Evolutionary conservation across 2,113 vertebrate species (phyloP).

Genomic region (Spheniscus mendiculus): DNA sequence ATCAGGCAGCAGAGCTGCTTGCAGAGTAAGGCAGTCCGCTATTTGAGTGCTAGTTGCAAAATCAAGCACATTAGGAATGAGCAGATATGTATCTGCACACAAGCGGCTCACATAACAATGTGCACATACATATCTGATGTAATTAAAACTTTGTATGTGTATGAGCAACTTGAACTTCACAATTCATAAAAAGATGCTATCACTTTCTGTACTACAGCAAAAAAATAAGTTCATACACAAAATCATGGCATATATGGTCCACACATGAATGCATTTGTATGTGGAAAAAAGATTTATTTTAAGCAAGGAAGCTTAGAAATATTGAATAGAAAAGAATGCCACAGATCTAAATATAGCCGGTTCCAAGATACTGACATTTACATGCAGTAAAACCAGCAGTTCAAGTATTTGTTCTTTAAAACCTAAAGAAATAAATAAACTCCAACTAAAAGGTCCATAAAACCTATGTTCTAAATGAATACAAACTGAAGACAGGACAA

Average conservation of each 20-base stretch:
- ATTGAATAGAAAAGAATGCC: neutral
- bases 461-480: neutral
- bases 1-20: neutral
- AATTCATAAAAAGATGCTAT: neutral
- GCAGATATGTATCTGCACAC: neutral
- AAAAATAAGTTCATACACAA: neutral
- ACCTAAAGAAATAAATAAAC: neutral
- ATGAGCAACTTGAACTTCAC: neutral
- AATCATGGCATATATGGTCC: neutral
- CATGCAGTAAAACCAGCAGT: neutral
- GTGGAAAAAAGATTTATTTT: neutral
- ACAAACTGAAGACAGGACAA: neutral
- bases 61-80: neutral
- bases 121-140: neutral
- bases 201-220: neutral
- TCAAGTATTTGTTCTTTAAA: neutral
- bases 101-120: fast-evolving
- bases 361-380: neutral
- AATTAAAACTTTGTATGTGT: neutral
- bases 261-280: neutral
- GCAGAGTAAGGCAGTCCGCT: fast-evolving
- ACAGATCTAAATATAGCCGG: neutral
- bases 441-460: constrained; percentile 7
- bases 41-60: neutral
- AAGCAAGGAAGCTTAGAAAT: neutral